A percentile compares a stretch with the other conserved stretches of the same genome.
Conservation (phyloP, 1,140 invertebrate species). For the Caenorhabditis tropicalis region DNA sequence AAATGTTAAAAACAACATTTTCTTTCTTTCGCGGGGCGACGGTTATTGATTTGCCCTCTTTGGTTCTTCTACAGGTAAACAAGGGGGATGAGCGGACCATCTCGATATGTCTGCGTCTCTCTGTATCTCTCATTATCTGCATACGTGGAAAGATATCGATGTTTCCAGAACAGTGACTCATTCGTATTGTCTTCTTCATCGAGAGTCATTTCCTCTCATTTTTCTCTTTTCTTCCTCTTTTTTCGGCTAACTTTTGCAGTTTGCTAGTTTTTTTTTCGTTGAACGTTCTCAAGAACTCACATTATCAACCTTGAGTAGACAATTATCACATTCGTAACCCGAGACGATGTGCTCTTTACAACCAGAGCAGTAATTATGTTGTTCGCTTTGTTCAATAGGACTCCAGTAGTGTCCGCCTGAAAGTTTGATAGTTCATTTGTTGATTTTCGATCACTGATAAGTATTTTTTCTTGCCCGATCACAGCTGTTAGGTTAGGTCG, state of each 20-base stretch:
- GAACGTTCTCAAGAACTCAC: neutral
- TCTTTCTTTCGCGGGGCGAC: too few species aligned
- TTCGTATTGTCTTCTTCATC: neutral
- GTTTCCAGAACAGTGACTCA: neutral
- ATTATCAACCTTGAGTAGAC: slow-evolving; percentile 43
- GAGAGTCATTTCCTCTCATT: neutral
- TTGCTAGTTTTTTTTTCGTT: neutral
- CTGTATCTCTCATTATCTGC: neutral
- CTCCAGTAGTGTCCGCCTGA: slow-evolving; percentile 52
- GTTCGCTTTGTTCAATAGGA: slow-evolving; percentile 31
- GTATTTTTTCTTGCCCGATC: neutral
- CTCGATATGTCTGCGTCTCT: neutral
- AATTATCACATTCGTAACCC: slow-evolving; percentile 54
- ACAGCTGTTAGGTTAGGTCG: neutral
- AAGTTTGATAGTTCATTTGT: neutral
- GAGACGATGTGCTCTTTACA: slow-evolving; percentile 29
- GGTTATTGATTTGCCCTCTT: too few species aligned
- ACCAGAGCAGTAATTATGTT: slow-evolving; percentile 40
- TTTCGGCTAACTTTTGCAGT: neutral
- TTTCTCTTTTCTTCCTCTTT: neutral
- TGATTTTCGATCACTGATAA: slow-evolving; percentile 31
- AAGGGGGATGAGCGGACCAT: neutral
- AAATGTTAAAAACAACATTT: too few species aligned
- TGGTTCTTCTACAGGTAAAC: slow-evolving; percentile 14
- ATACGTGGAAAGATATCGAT: neutral